Percentiles rank a stretch among this genome's conserved stretches.
These are phyloP conservation scores for Marmota monax DNA, from an alignment of 2,113 vertebrate genomes.

Conservation along the genomic window DNA sequence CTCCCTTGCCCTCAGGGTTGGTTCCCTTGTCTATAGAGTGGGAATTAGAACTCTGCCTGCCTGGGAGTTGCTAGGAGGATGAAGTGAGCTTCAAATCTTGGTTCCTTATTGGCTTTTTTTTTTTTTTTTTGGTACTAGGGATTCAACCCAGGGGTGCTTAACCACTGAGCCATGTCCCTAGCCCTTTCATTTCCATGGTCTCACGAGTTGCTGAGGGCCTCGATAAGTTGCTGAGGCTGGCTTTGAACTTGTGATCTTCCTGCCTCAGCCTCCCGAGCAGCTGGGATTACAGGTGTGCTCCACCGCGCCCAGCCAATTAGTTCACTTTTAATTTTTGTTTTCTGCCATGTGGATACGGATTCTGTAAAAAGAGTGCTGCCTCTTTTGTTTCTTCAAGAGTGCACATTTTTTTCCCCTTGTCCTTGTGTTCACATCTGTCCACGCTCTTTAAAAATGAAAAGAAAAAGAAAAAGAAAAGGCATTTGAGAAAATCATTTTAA, in stretches of 20 bases:
- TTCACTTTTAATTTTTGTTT: slow-evolving; percentile 51
- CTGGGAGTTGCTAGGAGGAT: not conserved
- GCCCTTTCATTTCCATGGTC: no score
- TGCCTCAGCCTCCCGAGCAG: no score
- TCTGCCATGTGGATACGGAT: not conserved
- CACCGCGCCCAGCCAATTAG: not conserved
- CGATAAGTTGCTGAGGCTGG: no score
- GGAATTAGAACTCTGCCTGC: not conserved
- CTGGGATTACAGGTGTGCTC: no score
- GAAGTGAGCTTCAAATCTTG: not conserved
- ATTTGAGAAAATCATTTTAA: slow-evolving; percentile 61
- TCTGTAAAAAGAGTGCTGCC: not conserved
- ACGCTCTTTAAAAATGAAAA: slow-evolving; percentile 50
- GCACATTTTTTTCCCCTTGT: not conserved
- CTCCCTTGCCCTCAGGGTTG: not conserved
- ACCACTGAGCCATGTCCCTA: no score
- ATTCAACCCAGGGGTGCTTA: no score
- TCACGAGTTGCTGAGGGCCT: no score
- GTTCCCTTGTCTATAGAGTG: not conserved
- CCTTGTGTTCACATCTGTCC: not conserved
- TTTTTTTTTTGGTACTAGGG: no score
- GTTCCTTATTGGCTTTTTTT: not conserved
- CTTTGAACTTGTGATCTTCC: no score
- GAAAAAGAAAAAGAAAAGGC: not conserved
- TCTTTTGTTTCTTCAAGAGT: not conserved